Conservation (phyloP, 1,140 invertebrate genomes). For the Dendrolimus kikuchii region DNA sequence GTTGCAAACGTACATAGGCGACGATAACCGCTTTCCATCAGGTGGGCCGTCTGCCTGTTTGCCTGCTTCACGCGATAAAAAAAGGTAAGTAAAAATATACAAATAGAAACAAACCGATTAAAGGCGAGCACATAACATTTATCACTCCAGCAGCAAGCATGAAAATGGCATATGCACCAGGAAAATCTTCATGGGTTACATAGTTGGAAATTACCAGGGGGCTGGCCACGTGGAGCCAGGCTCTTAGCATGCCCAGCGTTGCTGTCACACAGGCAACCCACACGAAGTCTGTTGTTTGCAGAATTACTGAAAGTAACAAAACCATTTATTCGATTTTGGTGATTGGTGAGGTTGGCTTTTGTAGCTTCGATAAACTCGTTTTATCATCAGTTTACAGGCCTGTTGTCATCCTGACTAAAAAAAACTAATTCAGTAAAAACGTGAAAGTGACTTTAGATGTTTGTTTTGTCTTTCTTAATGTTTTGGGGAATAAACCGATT, state of each 20-base stretch:
- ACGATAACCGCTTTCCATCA: no score
- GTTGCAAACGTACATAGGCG: no score
- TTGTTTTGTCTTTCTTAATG: no score
- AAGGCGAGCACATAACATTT: constrained; percentile 39
- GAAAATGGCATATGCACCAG: constrained; percentile 50
- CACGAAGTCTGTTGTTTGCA: constrained; percentile 35
- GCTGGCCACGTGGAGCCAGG: constrained; percentile 49
- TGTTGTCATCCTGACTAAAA: no score
- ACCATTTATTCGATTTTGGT: neutral
- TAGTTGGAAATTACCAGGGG: constrained; percentile 52
- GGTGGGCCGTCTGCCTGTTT: neutral
- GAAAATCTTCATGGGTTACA: constrained; percentile 46
- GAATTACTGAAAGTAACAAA: constrained; percentile 33
- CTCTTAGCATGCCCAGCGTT: constrained; percentile 36
- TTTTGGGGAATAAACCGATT: no score
- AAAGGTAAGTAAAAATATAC: neutral
- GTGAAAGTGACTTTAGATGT: no score
- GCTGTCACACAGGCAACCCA: constrained; percentile 37
- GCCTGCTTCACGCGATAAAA: neutral
- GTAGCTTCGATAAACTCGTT: no score
- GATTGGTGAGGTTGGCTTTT: no score
- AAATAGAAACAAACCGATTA: constrained; percentile 40
- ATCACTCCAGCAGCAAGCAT: constrained; percentile 43
- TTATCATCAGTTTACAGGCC: no score
- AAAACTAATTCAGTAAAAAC: no score